Conservation (phyloP, 2,888 invertebrate species). For the Drosophila mulleri region DNA sequence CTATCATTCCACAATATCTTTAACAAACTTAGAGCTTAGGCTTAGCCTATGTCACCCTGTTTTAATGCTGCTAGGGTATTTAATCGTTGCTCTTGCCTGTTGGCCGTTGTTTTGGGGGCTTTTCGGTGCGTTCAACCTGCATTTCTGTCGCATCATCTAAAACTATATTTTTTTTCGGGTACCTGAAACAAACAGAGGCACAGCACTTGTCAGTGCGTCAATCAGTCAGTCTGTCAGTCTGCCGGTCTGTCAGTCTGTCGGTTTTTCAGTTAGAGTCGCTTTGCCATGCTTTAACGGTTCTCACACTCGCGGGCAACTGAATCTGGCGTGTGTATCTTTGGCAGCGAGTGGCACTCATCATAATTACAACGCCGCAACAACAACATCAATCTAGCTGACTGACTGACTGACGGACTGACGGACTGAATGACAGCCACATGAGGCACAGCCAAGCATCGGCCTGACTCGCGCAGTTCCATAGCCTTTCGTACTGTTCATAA, state of each 20-base stretch:
- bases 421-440: conserved; percentile 27
- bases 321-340: conserved; percentile 76
- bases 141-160: conserved; percentile 79
- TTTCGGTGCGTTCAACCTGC: conserved; percentile 47
- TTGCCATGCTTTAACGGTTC: conserved; percentile 78
- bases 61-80: conserved; percentile 6
- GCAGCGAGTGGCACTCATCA: conserved; percentile 77
- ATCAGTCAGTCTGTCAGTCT: conserved; percentile 26
- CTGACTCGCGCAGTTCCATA: conserved; percentile 28
- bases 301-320: conserved; percentile 71
- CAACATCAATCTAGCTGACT: conserved; percentile 22
- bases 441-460: conserved; percentile 29
- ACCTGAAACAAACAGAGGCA: conserved; percentile 42
- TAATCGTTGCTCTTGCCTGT: background rate
- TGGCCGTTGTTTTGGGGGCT: conserved; percentile 22
- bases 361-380: conserved; percentile 70
- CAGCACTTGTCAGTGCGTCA: conserved; percentile 50
- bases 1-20: background rate
- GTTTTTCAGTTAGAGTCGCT: conserved; percentile 62
- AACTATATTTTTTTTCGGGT: conserved; percentile 52
- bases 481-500: conserved; percentile 60
- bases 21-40: no score
- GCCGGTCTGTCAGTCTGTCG: conserved; percentile 25
- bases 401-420: conserved; percentile 19
- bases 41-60: background rate